Evolutionary conservation across 2,113 vertebrate species (phyloP).

Genomic region (Phocoena phocoena): DNA sequence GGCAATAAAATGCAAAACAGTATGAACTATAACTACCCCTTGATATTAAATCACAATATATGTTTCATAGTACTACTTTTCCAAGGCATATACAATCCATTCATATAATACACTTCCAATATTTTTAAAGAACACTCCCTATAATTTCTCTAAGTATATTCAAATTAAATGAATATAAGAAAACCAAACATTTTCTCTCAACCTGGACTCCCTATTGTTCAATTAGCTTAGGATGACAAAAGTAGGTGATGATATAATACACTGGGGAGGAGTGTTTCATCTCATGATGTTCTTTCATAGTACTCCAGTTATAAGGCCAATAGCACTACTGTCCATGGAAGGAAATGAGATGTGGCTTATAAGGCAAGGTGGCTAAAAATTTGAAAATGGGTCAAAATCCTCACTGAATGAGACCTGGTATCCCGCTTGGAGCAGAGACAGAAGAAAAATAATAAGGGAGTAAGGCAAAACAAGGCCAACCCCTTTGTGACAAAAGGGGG

Average conservation of each 20-base stretch:
- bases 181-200: slow-evolving; percentile 71
- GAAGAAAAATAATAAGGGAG: neutral
- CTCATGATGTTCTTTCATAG: slow-evolving; percentile 64
- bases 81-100: neutral
- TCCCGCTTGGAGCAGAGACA: neutral
- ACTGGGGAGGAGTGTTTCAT: slow-evolving; percentile 46
- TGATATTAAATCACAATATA: slow-evolving; percentile 60
- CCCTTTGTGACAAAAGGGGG: neutral
- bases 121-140: slow-evolving; percentile 65
- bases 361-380: slow-evolving; percentile 1
- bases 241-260: neutral
- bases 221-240: slow-evolving; percentile 54
- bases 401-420: neutral
- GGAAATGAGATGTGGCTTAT: slow-evolving; percentile 32
- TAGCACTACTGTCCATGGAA: slow-evolving; percentile 51
- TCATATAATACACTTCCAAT: slow-evolving; percentile 61
- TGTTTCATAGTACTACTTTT: slow-evolving; percentile 56
- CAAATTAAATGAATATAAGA: slow-evolving; percentile 69
- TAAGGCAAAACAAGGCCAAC: neutral
- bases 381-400: slow-evolving; percentile 6
- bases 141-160: slow-evolving; percentile 72
- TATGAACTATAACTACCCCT: neutral
- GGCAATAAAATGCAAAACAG: neutral
- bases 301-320: slow-evolving; percentile 46
- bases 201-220: slow-evolving; percentile 66